These are phyloP conservation scores for Laothoe populi DNA, from an alignment of 2,888 invertebrate species.

Conservation along the genomic window DNA sequence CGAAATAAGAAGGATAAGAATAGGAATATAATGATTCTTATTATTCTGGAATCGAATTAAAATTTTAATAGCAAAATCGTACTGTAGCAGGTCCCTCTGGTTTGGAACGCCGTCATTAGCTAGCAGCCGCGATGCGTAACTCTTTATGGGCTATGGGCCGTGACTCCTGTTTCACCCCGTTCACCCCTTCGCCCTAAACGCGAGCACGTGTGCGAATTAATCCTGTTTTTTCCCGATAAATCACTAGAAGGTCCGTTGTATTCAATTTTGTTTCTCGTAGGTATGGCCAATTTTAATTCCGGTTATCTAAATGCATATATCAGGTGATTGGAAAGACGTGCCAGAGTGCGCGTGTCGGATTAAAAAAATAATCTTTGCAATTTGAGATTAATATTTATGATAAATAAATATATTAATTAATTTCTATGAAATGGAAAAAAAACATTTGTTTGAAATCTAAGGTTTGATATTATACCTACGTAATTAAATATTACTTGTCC, in stretches of 20 bases:
- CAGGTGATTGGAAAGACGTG: neutral
- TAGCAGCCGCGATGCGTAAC: constrained; percentile 73
- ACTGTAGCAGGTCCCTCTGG: neutral
- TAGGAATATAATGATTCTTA: neutral
- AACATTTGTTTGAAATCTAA: no score
- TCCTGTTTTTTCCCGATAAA: constrained; percentile 72
- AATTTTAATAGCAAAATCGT: neutral
- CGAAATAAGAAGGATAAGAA: neutral
- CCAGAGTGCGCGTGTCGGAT: no score
- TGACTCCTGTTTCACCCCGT: constrained; percentile 59
- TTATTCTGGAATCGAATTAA: neutral
- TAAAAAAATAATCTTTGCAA: no score
- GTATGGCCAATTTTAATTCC: neutral
- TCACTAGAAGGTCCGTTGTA: constrained; percentile 53
- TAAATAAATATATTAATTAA: no score
- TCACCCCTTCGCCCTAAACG: constrained; percentile 78
- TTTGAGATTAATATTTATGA: no score
- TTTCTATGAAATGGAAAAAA: no score
- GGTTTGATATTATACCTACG: no score
- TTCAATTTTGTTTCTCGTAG: constrained; percentile 54
- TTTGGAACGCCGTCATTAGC: constrained; percentile 60
- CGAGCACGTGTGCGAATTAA: constrained; percentile 81
- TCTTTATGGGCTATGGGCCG: constrained; percentile 78
- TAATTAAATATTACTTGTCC: no score
- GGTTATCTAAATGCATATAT: neutral